Conservation (phyloP, 2,797 vertebrate genomes). For the Cynopterus sphinx region DNA sequence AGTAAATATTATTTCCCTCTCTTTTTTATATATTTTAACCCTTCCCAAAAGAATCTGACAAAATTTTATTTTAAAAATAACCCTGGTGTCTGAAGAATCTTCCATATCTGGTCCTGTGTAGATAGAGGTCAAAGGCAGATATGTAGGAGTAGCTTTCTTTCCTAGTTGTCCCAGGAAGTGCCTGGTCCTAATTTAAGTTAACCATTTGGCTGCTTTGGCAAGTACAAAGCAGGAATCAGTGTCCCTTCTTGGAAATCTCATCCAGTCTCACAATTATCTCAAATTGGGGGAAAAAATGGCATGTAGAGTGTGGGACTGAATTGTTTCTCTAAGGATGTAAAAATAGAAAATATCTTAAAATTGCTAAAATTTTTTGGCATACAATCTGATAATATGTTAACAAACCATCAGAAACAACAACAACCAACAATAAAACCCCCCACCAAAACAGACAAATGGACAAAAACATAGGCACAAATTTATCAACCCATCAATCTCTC, state of each 20-base stretch:
- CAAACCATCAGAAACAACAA: neutral
- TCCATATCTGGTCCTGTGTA: neutral
- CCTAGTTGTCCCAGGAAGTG: neutral
- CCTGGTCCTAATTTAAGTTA: neutral
- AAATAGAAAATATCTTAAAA: slow-evolving; percentile 40
- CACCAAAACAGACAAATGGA: neutral
- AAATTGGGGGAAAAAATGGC: neutral
- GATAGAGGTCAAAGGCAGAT: neutral
- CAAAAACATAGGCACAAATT: neutral
- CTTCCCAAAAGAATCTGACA: neutral
- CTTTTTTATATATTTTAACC: neutral
- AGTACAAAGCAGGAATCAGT: neutral
- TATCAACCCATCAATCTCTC: neutral
- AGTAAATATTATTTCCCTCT: neutral
- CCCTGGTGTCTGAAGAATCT: neutral
- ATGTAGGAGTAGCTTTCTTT: neutral
- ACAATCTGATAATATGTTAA: neutral
- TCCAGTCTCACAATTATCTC: neutral
- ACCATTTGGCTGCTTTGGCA: neutral
- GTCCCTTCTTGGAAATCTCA: neutral
- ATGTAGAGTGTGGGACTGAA: neutral
- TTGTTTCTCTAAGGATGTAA: neutral
- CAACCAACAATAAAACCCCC: neutral
- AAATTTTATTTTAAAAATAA: neutral
- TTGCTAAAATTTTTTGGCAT: neutral